Conservation (phyloP, 2,888 invertebrate genomes). For the Phragmatobia fuliginosa region DNA sequence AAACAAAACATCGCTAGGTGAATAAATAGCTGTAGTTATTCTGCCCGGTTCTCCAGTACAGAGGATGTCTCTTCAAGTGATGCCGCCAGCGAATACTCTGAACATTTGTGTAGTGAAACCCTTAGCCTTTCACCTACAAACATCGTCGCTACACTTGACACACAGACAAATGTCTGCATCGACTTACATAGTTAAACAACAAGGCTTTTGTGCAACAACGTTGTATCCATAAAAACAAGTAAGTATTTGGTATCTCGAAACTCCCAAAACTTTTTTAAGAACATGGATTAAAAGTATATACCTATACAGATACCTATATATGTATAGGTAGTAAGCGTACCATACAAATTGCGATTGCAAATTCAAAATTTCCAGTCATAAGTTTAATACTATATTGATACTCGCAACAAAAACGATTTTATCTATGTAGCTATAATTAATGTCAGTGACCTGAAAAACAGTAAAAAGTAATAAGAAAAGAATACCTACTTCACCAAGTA, state of each 20-base stretch:
- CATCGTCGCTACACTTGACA: conserved; percentile 66
- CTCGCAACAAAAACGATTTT: background rate
- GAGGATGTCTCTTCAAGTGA: conserved; percentile 61
- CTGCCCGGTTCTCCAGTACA: conserved; percentile 30
- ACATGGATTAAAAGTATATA: background rate
- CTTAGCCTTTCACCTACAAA: conserved; percentile 67
- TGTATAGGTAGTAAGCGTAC: too few species aligned
- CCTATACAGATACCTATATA: too few species aligned
- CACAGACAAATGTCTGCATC: conserved; percentile 62
- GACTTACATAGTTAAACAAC: conserved; percentile 48
- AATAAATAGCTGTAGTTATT: conserved; percentile 19
- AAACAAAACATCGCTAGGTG: conserved; percentile 16
- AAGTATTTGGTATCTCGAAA: background rate
- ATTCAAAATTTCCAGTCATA: too few species aligned
- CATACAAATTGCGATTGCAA: too few species aligned
- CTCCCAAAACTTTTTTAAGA: background rate
- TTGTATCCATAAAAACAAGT: background rate
- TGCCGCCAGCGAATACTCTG: conserved; percentile 60
- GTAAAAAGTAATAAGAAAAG: background rate
- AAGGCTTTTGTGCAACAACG: background rate
- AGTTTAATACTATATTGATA: background rate
- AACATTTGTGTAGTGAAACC: conserved; percentile 67
- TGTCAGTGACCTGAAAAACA: too few species aligned
- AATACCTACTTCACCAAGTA: background rate
- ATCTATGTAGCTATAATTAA: background rate